phyloP scores from a whole-genome alignment of 2,888 invertebrate genomes.

The Cephus pulcher region DNA sequence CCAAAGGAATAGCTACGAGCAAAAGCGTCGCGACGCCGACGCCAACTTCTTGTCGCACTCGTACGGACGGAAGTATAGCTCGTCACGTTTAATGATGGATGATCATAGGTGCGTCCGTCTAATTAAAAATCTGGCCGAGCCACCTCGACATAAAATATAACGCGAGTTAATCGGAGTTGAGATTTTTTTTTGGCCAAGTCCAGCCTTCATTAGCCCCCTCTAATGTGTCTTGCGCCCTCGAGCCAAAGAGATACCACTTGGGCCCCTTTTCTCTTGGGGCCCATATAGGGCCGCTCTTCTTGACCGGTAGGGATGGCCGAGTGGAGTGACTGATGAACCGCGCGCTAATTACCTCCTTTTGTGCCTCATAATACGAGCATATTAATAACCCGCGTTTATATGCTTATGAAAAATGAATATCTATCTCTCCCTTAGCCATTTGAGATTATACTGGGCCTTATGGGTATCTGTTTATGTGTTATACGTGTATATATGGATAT shows the following conservation, averaged over 20 bases:
- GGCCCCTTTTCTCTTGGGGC: slow-evolving; percentile 20
- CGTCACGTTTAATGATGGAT: slow-evolving; percentile 36
- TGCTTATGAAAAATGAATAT: slow-evolving; percentile 60
- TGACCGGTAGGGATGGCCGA: slow-evolving; percentile 31
- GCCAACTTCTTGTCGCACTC: neutral
- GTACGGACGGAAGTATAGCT: neutral
- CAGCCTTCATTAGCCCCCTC: slow-evolving; percentile 56
- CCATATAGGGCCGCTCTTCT: slow-evolving; percentile 25
- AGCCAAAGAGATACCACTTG: slow-evolving; percentile 35
- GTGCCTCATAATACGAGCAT: slow-evolving; percentile 55
- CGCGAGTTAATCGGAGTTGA: slow-evolving; percentile 51
- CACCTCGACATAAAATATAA: slow-evolving; percentile 45
- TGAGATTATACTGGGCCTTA: neutral
- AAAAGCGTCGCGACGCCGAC: neutral
- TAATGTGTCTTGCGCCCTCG: slow-evolving; percentile 54
- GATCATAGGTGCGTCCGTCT: slow-evolving; percentile 36
- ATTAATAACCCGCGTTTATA: slow-evolving; percentile 63
- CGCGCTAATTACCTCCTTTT: slow-evolving; percentile 62
- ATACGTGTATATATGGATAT: too few species aligned
- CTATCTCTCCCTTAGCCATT: slow-evolving; percentile 29
- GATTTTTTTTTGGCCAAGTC: slow-evolving; percentile 13
- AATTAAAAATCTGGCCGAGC: slow-evolving; percentile 45
- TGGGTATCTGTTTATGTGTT: neutral
- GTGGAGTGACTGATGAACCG: slow-evolving; percentile 63
- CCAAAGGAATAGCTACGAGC: neutral